phyloP scores from a whole-genome alignment of 2,888 invertebrate genomes.

The Nebria salina region DNA sequence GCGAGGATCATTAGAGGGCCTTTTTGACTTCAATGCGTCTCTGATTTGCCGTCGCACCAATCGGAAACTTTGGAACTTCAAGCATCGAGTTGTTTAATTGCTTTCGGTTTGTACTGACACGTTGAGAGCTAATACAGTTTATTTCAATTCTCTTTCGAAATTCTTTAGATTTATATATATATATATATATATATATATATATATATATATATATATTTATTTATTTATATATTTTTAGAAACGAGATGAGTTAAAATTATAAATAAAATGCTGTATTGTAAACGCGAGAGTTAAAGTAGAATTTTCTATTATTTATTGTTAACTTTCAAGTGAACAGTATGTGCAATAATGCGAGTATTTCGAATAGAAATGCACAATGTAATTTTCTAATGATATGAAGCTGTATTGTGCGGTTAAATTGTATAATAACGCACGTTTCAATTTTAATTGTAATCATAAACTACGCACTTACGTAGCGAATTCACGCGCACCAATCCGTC shows the following conservation, averaged over 20 bases:
- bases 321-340: background rate
- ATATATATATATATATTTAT: too few species aligned
- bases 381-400: constrained; percentile 30
- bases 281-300: background rate
- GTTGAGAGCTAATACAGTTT: constrained; percentile 47
- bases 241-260: background rate
- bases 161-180: constrained; percentile 14
- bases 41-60: constrained; percentile 56
- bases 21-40: constrained; percentile 55
- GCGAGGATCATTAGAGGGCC: constrained; percentile 54
- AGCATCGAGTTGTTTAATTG: constrained; percentile 46
- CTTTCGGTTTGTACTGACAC: constrained; percentile 38
- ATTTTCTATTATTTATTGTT: background rate
- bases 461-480: constrained; percentile 25
- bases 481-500: constrained; percentile 6
- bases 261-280: background rate
- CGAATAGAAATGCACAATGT: background rate
- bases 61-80: constrained; percentile 55
- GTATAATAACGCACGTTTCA: constrained; percentile 30
- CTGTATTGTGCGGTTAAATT: constrained; percentile 30
- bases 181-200: background rate
- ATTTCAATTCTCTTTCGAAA: constrained; percentile 47
- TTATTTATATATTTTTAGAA: background rate
- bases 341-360: background rate
- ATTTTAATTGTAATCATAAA: constrained; percentile 33